phyloP scores from a whole-genome alignment of 2,797 vertebrate genomes.

The Diceros bicornis region DNA sequence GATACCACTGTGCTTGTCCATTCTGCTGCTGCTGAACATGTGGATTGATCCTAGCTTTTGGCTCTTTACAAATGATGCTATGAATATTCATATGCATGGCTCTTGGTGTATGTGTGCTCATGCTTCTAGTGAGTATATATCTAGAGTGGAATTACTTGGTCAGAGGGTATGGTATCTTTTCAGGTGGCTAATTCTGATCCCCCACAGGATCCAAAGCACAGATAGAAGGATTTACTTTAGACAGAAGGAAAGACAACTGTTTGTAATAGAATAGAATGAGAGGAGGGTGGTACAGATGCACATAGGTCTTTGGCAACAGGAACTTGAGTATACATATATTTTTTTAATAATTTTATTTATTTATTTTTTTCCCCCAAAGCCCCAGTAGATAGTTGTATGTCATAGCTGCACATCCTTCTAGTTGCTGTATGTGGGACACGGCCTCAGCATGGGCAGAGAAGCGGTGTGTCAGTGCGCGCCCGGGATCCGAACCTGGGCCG shows the following conservation, averaged over 20 bases:
- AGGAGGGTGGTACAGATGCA: not conserved
- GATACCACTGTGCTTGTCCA: not conserved
- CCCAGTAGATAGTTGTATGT: no score
- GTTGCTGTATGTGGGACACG: no score
- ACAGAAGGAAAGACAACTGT: not conserved
- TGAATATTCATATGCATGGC: not conserved
- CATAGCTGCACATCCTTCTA: no score
- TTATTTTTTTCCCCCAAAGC: no score
- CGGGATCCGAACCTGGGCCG: no score
- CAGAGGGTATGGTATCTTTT: not conserved
- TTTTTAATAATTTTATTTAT: no score
- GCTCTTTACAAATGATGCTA: not conserved
- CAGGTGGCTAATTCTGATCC: no score
- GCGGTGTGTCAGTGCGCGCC: no score
- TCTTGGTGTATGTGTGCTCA: not conserved
- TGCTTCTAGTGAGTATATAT: not conserved
- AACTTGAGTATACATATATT: not conserved
- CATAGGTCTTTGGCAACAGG: not conserved
- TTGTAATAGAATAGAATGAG: not conserved
- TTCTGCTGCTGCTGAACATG: not conserved
- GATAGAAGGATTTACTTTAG: not conserved
- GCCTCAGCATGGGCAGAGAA: no score
- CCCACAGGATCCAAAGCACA: not conserved
- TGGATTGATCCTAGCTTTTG: not conserved
- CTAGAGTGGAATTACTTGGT: not conserved